Base-by-base conservation (phyloP, 2,888 invertebrate genomes). In the Leptothorax acervorum region DNA sequence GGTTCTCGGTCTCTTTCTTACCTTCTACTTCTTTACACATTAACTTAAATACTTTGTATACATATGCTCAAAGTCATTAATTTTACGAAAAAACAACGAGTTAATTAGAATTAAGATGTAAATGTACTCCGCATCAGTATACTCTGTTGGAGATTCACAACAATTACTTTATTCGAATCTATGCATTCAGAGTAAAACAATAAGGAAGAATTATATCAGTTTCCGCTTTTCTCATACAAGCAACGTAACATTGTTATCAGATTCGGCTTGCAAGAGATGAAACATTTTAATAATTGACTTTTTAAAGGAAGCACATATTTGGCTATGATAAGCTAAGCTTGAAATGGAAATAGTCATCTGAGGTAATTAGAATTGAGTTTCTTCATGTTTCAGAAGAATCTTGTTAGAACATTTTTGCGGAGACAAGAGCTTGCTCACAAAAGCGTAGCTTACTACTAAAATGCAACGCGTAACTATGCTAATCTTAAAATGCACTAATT, bases 401-500 rank as follows among this genome's bases (percentile, higher is more conserved):
- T 73, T 51, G 76, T 66, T 85, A 76, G 62, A 79, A 85, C 23
- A 23, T n/a, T 76, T 73, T 84, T 87, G 84, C 87, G 85, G 89
- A 90, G 87, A 85, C 83, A 31, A 70, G 87, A 88, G 85, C 84
- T 53, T 53, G n/a, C 51, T 53, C 51, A n/a, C 51, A 53, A 51
- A 87, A 88, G 86, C 83, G 85, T 85, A 76, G 84, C 76, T 85
- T 79, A 83, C 78, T 87, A 70, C 48, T 70, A 87, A 74, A 74
- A 53, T 83, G 71, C 48, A 60, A 89, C 86, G 86, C 89, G 90
- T 57, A 89, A 86, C 85, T 84, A 68, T 85, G 79, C 66, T 90
- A 89, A 88, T 86, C 85, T 86, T 83, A 87, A 83, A 89, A 90
- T 90, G 93, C 92, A 93, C 92, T 91, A 93, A 92, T 92, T 92